Evolutionary conservation across 2,113 vertebrate species (phyloP).

Genomic region (Aspiorhynchus laticeps): DNA sequence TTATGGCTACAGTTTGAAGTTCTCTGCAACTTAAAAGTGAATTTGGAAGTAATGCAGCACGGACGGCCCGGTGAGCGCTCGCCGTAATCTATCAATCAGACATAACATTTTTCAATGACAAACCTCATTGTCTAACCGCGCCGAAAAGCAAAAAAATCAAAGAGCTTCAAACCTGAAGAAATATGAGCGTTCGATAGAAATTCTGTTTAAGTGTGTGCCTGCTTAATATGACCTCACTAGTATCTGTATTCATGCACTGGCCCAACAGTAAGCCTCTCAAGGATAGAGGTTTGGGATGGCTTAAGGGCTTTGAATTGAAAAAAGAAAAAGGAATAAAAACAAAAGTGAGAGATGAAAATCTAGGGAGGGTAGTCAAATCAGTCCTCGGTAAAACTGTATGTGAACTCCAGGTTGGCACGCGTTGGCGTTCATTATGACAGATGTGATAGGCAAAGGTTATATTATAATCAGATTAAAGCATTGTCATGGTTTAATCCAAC

Average conservation of each 20-base stretch:
- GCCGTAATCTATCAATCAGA: constrained; percentile 27
- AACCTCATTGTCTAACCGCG: neutral
- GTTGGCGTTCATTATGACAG: constrained; percentile 39
- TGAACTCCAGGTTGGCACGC: constrained; percentile 21
- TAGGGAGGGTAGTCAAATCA: constrained; percentile 39
- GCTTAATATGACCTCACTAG: constrained; percentile 44
- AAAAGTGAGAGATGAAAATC: constrained; percentile 42
- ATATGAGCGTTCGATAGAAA: constrained; percentile 46
- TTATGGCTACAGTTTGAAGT: constrained; percentile 31
- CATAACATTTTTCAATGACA: neutral
- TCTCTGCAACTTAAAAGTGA: constrained; percentile 48
- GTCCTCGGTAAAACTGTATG: constrained; percentile 6
- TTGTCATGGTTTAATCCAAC: constrained; percentile 31
- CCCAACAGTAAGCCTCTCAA: constrained; percentile 55
- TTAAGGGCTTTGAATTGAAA: constrained; percentile 55
- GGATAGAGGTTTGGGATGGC: constrained; percentile 55
- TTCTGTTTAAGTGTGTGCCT: constrained; percentile 48
- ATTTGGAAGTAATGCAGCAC: constrained; percentile 31
- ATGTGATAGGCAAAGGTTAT: constrained; percentile 46
- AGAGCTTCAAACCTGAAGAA: constrained; percentile 18
- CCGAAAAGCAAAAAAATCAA: neutral
- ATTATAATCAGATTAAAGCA: constrained; percentile 52
- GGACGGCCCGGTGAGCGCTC: constrained; percentile 3
- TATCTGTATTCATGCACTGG: constrained; percentile 56
- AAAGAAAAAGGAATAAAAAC: constrained; percentile 38